These are phyloP conservation scores for Formica exsecta DNA, from an alignment of 1,140 invertebrate species.

Conservation along the genomic window DNA sequence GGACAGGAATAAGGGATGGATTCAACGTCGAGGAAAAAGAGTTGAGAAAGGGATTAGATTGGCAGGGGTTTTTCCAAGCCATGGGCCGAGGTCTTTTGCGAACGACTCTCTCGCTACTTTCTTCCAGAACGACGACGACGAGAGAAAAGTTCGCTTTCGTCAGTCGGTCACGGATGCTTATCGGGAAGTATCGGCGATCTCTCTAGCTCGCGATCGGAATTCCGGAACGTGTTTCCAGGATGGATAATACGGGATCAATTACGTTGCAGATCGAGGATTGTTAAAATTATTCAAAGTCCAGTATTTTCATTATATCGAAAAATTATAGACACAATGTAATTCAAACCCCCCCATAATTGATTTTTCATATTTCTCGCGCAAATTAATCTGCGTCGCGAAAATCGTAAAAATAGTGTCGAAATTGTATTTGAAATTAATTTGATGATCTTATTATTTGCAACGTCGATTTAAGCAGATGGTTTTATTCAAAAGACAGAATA, in stretches of 20 bases:
- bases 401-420: neutral
- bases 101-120: neutral
- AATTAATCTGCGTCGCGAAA: neutral
- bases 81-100: neutral
- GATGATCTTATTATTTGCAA: neutral
- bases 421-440: neutral
- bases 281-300: neutral
- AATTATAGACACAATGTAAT: neutral
- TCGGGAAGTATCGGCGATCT: neutral
- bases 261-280: neutral
- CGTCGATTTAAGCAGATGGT: neutral
- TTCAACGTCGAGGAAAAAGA: slow-evolving; percentile 50
- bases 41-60: slow-evolving; percentile 59
- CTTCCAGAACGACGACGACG: slow-evolving; percentile 1
- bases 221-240: neutral
- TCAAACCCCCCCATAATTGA: neutral
- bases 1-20: slow-evolving; percentile 57
- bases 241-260: neutral
- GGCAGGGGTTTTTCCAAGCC: slow-evolving; percentile 28
- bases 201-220: slow-evolving; percentile 3
- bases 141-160: slow-evolving; percentile 1
- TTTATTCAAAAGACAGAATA: slow-evolving; percentile 27
- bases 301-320: neutral
- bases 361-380: neutral
- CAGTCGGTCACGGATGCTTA: slow-evolving; percentile 32